Conservation (phyloP, 2,113 vertebrate species). For the Leucosticte australis region DNA sequence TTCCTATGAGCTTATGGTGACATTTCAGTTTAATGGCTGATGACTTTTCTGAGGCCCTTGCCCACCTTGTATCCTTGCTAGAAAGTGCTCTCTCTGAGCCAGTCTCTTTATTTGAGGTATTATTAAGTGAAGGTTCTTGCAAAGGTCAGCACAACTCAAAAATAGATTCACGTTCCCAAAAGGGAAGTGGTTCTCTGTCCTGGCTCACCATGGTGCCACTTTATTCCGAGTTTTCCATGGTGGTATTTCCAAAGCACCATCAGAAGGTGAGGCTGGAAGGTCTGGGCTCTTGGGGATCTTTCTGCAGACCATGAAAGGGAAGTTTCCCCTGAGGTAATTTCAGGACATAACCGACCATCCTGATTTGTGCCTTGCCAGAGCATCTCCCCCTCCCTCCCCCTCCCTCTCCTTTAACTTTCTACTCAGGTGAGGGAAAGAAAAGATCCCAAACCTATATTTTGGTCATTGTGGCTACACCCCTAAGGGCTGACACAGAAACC, state of each 20-base stretch:
- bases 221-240: not conserved
- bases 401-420: not conserved
- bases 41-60: not conserved
- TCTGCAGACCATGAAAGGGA: not conserved
- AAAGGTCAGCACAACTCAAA: constrained; percentile 34
- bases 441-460: not conserved
- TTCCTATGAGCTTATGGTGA: not conserved
- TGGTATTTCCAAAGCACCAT: not conserved
- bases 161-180: not conserved
- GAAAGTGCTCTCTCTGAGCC: not conserved
- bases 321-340: not conserved
- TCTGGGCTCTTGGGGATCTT: not conserved
- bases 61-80: not conserved
- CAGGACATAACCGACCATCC: not conserved
- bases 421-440: not conserved
- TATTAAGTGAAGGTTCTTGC: constrained; percentile 11
- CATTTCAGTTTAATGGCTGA: constrained; percentile 7
- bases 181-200: not conserved
- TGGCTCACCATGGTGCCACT: not conserved
- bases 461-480: not conserved
- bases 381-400: not conserved
- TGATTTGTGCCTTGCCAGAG: not conserved
- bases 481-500: not conserved
- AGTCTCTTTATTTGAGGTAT: not conserved
- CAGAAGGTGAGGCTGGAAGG: not conserved